These are phyloP conservation scores for Illadopsis cleaveri DNA, from an alignment of 2,113 vertebrate genomes.

Conservation along the genomic window DNA sequence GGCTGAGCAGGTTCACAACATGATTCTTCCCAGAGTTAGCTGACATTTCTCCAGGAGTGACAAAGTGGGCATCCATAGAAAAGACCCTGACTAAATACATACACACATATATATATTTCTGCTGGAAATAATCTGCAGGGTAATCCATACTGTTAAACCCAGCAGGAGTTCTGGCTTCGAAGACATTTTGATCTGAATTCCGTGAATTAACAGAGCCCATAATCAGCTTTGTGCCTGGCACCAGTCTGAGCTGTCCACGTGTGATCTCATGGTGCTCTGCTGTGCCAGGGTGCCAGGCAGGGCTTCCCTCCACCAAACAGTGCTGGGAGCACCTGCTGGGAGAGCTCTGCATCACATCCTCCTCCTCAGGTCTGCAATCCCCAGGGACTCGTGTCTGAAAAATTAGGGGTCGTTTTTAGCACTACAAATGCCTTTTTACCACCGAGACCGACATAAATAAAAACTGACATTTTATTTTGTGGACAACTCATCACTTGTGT, in stretches of 20 bases:
- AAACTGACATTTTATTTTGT: background rate
- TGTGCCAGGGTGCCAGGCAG: background rate
- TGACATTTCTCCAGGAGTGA: background rate
- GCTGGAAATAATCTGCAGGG: conserved; percentile 8
- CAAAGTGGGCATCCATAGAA: background rate
- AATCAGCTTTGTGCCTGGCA: background rate
- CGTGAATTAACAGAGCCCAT: background rate
- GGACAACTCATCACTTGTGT: background rate
- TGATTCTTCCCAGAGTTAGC: background rate
- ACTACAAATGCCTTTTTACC: background rate
- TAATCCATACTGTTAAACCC: background rate
- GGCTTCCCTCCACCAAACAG: background rate
- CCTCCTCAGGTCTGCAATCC: background rate
- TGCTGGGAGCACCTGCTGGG: background rate
- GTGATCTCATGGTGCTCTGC: background rate
- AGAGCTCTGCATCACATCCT: background rate
- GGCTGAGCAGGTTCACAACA: background rate
- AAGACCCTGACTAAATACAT: too few species aligned
- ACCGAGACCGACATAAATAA: background rate
- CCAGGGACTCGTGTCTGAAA: background rate
- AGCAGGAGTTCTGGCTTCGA: background rate
- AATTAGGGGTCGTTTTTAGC: background rate
- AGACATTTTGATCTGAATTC: background rate
- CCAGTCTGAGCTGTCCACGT: background rate
- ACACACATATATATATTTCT: background rate